A percentile compares a stretch with the other conserved stretches of the same genome.
Evolutionary conservation across 2,888 invertebrate genomes (phyloP).

Genomic region (Eupelmus urozonus): DNA sequence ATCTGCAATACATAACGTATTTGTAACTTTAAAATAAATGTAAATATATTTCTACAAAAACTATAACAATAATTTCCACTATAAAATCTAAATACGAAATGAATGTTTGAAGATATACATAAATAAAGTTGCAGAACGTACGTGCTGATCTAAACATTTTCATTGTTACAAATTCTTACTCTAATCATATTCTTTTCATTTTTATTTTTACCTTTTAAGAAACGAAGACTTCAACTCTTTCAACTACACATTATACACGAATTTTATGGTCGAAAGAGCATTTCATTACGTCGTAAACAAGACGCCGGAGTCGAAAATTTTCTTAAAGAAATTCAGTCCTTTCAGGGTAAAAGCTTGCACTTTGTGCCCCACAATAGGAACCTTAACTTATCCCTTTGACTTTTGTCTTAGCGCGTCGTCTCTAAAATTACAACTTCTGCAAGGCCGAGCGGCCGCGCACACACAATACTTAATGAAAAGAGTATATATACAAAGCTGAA

Average conservation of each 20-base stretch:
- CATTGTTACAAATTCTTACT: too few species aligned
- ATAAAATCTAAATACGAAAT: too few species aligned
- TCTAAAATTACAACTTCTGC: conserved; percentile 26
- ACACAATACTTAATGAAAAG: conserved; percentile 51
- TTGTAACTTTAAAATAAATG: too few species aligned
- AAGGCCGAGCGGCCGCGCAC: not conserved
- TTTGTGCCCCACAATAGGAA: conserved; percentile 3
- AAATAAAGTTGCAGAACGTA: too few species aligned
- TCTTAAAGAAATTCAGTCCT: conserved; percentile 25
- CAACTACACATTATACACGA: not conserved
- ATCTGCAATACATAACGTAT: too few species aligned
- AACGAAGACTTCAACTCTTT: too few species aligned
- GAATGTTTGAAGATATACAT: too few species aligned
- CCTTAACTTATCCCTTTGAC: conserved; percentile 33
- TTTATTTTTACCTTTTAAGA: too few species aligned
- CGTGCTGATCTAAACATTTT: too few species aligned
- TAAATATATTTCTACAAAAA: too few species aligned
- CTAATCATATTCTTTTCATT: too few species aligned
- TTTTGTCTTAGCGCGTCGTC: conserved; percentile 17
- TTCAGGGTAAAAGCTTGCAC: not conserved
- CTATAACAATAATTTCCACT: too few species aligned
- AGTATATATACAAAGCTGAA: conserved; percentile 7
- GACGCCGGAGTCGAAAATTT: conserved; percentile 20
- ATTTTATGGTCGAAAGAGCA: not conserved
- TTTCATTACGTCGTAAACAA: not conserved